These are phyloP conservation scores for Mionectes macconnelli DNA, from an alignment of 2,113 vertebrate species.

Conservation along the genomic window DNA sequence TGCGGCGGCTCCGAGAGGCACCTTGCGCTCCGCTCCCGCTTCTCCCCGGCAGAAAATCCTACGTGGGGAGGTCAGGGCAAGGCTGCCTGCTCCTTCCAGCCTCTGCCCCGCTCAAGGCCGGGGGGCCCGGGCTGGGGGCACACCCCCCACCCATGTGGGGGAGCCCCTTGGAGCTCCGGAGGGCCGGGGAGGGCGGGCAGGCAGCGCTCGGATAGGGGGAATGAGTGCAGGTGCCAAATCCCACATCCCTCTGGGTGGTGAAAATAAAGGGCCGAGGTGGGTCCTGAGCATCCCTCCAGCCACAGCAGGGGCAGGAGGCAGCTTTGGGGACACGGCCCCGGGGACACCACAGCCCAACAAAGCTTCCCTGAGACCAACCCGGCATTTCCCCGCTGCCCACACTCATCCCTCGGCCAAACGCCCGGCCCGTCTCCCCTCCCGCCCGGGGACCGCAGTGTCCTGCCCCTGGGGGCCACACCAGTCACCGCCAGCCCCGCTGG, in stretches of 20 bases:
- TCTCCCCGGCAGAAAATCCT: neutral
- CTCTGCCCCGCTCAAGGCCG: neutral
- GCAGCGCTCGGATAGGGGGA: rapidly evolving
- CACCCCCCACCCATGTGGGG: rapidly evolving
- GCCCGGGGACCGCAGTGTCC: neutral
- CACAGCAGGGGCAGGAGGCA: neutral
- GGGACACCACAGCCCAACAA: rapidly evolving
- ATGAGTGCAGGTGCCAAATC: rapidly evolving
- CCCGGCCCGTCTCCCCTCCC: neutral
- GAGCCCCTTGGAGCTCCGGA: rapidly evolving
- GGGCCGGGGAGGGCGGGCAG: neutral
- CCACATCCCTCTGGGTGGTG: rapidly evolving
- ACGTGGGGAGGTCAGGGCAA: neutral
- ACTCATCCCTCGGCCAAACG: rapidly evolving
- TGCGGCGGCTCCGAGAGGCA: slow-evolving; percentile 51
- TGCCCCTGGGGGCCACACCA: neutral
- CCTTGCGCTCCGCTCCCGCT: slow-evolving; percentile 23
- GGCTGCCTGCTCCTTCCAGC: neutral
- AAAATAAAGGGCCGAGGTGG: rapidly evolving
- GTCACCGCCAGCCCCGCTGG: neutral
- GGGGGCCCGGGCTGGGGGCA: rapidly evolving
- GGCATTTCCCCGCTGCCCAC: neutral
- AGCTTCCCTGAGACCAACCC: neutral
- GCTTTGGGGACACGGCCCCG: neutral
- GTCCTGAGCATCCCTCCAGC: neutral